Percentiles rank a stretch among this genome's conserved stretches.
phyloP scores from a whole-genome alignment of 2,113 vertebrate species.

The Ciconia stormi region DNA sequence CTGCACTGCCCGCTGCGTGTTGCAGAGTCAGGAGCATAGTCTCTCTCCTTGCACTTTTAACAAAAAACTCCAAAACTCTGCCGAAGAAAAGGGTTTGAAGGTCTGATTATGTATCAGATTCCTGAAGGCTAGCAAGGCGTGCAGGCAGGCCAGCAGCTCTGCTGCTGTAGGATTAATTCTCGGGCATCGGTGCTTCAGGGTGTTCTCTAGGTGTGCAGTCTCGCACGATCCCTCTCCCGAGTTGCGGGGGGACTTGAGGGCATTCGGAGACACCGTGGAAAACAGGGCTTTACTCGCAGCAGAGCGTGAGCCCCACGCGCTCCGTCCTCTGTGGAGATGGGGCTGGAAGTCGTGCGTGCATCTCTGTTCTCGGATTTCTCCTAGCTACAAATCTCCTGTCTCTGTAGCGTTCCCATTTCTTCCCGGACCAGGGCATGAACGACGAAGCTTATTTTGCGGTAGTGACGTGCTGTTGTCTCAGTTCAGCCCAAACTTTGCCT shows the following conservation, averaged over 20 bases:
- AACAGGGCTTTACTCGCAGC: fast-evolving
- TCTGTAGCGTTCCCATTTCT: not conserved
- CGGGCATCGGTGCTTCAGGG: fast-evolving
- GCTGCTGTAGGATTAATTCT: not conserved
- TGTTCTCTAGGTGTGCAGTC: fast-evolving
- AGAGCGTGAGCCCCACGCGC: too few relatives aligned
- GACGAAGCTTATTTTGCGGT: not conserved
- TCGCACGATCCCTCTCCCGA: fast-evolving
- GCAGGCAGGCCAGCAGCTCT: not conserved
- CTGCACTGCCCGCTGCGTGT: fast-evolving
- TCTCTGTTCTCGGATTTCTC: not conserved
- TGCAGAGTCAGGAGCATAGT: not conserved
- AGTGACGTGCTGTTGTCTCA: not conserved
- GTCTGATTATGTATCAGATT: not conserved
- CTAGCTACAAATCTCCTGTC: not conserved
- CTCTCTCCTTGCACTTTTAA: not conserved
- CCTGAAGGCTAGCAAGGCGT: not conserved
- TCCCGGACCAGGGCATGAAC: fast-evolving
- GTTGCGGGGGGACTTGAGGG: not conserved
- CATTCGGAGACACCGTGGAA: not conserved
- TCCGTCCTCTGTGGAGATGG: not conserved
- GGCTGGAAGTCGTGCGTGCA: fast-evolving
- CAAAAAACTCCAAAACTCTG: not conserved
- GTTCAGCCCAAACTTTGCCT: not conserved
- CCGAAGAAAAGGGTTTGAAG: not conserved